These are phyloP conservation scores for Pachycephala philippinensis DNA, from an alignment of 2,113 vertebrate species.

Conservation along the genomic window DNA sequence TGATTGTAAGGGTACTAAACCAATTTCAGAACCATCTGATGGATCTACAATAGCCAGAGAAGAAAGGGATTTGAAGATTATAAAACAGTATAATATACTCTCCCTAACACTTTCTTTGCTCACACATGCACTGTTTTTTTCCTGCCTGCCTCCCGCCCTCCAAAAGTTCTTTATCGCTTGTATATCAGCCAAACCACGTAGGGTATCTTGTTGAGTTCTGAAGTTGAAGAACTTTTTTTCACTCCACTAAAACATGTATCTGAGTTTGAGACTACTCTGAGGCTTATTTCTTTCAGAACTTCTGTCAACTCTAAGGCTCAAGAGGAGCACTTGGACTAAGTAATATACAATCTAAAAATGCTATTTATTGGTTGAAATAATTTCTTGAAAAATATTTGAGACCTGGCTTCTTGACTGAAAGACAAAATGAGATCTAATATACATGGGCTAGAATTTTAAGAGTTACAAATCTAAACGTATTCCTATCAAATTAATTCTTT, in stretches of 20 bases:
- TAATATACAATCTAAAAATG: background rate
- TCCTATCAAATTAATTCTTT: background rate
- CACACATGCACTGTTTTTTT: background rate
- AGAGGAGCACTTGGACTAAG: background rate
- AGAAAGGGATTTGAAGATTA: background rate
- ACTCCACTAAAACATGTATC: background rate
- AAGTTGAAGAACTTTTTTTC: background rate
- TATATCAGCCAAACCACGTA: background rate
- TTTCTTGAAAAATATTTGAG: background rate
- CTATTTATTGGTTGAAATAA: background rate
- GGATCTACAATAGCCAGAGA: background rate
- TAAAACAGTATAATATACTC: background rate
- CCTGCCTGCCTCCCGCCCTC: background rate
- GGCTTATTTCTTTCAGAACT: background rate
- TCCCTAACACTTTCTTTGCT: background rate
- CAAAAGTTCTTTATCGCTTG: background rate
- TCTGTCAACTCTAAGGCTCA: background rate
- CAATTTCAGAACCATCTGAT: background rate
- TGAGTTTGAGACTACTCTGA: background rate
- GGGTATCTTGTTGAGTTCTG: background rate
- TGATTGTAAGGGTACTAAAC: background rate
- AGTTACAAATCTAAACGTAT: background rate
- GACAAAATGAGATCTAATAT: background rate
- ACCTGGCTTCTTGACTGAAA: background rate
- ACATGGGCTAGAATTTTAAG: background rate